Percentiles rank a stretch among this genome's conserved stretches.
phyloP scores from a whole-genome alignment of 2,113 vertebrate species.

The Neogobius melanostomus region DNA sequence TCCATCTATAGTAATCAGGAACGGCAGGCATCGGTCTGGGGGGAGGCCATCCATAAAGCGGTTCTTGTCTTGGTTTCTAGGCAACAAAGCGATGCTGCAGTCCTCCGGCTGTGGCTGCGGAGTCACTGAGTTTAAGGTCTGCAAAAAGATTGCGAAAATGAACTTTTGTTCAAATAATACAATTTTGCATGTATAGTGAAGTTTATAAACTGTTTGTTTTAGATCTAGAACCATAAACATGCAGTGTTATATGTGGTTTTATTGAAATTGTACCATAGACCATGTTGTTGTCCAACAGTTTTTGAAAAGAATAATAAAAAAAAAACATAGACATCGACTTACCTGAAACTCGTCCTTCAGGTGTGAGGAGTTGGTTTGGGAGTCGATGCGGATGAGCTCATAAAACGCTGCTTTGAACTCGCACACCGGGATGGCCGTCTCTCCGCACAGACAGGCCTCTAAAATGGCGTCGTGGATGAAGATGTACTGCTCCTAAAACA shows the following conservation, averaged over 20 bases:
- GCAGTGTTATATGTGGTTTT: neutral
- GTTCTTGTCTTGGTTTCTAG: slow-evolving; percentile 99
- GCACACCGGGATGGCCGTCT: slow-evolving; percentile 95
- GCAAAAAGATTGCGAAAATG: slow-evolving; percentile 67
- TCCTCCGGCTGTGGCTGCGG: slow-evolving; percentile 97
- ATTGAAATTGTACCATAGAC: neutral
- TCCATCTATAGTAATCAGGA: slow-evolving; percentile 98
- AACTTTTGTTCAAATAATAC: neutral
- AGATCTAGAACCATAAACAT: neutral
- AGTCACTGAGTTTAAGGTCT: slow-evolving; percentile 99
- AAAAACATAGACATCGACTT: slow-evolving; percentile 10
- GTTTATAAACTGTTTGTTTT: neutral
- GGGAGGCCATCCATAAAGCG: slow-evolving; percentile 99
- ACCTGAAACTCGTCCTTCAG: slow-evolving; percentile 99
- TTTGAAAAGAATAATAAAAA: neutral
- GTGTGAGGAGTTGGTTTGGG: slow-evolving; percentile 97
- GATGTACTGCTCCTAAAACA: slow-evolving; percentile 94
- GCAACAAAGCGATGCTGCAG: slow-evolving; percentile 97
- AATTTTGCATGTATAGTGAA: neutral
- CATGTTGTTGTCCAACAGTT: neutral
- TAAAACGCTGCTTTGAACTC: slow-evolving; percentile 99
- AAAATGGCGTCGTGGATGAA: slow-evolving; percentile 99
- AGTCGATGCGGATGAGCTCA: slow-evolving; percentile 99
- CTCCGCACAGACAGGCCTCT: slow-evolving; percentile 97
- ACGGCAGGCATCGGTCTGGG: slow-evolving; percentile 97